phyloP scores from a whole-genome alignment of 30 jellyfish, hydroid and myxozoan genomes.

The Catostylus mosaicus region DNA sequence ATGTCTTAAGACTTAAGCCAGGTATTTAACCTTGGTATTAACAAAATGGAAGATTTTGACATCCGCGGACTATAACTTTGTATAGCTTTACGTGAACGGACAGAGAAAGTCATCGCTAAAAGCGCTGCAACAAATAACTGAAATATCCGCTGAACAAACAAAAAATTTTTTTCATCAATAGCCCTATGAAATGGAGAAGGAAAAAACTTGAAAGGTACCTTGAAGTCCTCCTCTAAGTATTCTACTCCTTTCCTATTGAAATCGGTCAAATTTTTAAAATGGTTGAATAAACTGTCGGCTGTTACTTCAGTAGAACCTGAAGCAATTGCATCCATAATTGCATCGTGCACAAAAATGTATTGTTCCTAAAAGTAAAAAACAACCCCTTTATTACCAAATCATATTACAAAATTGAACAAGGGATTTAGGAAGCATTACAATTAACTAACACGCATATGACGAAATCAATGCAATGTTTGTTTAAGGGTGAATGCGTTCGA shows the following conservation, averaged over 20 bases:
- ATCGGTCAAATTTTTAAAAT: conserved; percentile 73
- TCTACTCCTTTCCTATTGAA: conserved; percentile 59
- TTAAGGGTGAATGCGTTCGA: no score
- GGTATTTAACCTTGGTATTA: no score
- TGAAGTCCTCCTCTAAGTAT: conserved; percentile 73
- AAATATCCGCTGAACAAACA: neutral
- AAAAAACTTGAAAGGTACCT: conserved; percentile 21
- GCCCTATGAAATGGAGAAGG: neutral
- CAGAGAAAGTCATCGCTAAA: no score
- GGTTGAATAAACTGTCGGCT: conserved; percentile 49
- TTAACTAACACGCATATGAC: neutral
- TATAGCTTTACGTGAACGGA: no score
- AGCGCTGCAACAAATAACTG: neutral
- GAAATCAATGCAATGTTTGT: no score
- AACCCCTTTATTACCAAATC: neutral
- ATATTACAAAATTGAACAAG: neutral
- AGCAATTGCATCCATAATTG: conserved; percentile 87
- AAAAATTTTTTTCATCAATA: neutral
- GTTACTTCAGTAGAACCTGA: conserved; percentile 87
- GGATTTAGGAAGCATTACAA: neutral
- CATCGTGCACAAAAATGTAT: conserved; percentile 85
- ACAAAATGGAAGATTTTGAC: no score
- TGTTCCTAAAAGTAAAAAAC: conserved; percentile 65
- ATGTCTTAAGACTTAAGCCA: no score
- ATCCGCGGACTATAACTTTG: no score